These are phyloP conservation scores for Rhizoglyphus robini DNA, from an alignment of 1,140 invertebrate species.

Conservation along the genomic window DNA sequence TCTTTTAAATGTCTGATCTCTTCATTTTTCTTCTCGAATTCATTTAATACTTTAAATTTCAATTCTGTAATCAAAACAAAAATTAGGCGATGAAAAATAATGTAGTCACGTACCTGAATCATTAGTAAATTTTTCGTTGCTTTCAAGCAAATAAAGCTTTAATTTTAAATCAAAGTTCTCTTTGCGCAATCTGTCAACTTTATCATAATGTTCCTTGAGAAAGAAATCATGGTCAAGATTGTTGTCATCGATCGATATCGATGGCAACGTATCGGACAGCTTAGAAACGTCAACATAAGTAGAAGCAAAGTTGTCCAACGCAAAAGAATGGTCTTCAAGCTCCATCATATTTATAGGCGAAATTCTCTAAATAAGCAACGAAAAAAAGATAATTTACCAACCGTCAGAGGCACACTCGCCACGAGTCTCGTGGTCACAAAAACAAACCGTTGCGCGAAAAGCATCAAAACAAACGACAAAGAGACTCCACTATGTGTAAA, in stretches of 20 bases:
- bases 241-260: conserved; percentile 1
- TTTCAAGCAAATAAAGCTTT: conserved; percentile 10
- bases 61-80: not conserved
- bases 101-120: not conserved
- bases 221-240: not conserved
- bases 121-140: not conserved
- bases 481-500: too few relatives aligned
- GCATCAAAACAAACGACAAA: not conserved
- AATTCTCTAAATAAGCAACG: not conserved
- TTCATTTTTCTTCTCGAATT: conserved; percentile 3
- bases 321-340: not conserved
- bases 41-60: conserved; percentile 7
- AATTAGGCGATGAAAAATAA: not conserved
- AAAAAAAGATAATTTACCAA: not conserved
- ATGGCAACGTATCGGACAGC: conserved; percentile 7
- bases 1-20: conserved; percentile 5
- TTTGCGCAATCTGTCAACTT: not conserved
- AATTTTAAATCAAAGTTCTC: conserved; percentile 15
- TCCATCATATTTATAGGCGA: not conserved
- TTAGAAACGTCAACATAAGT: not conserved
- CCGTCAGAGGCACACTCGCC: too few relatives aligned
- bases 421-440: not conserved
- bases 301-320: not conserved
- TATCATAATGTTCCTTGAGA: conserved; percentile 6
- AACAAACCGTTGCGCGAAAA: conserved; percentile 3